Evolutionary conservation across 2,797 vertebrate genomes (phyloP).

Genomic region (Spinus pinus): DNA sequence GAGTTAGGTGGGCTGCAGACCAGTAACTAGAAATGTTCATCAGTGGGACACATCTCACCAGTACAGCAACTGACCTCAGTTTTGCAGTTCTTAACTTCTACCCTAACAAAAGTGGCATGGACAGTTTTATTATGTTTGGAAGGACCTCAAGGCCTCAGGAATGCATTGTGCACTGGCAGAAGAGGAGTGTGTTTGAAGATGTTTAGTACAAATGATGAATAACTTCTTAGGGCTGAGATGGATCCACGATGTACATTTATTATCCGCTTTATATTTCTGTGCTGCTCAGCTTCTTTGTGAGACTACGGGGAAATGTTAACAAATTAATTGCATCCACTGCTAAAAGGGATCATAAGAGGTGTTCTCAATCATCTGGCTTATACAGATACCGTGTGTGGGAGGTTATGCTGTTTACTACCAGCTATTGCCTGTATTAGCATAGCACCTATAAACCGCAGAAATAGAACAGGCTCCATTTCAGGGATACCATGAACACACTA

Average conservation of each 20-base stretch:
- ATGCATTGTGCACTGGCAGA: background rate
- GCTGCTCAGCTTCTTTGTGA: background rate
- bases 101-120: background rate
- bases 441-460: background rate
- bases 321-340: conserved; percentile 4
- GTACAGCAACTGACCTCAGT: background rate
- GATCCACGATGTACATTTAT: background rate
- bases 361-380: background rate
- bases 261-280: background rate
- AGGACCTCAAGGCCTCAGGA: background rate
- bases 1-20: background rate
- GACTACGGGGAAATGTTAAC: conserved; percentile 37
- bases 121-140: background rate
- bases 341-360: background rate
- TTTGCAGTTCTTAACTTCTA: background rate
- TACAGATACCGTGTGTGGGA: background rate
- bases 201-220: background rate
- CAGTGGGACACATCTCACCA: background rate
- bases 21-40: background rate
- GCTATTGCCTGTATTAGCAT: background rate
- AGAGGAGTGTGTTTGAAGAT: background rate
- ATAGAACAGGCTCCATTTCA: background rate
- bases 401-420: background rate
- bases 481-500: background rate
- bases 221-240: background rate